Percentiles rank a stretch among this genome's conserved stretches.
Evolutionary conservation across 2,888 invertebrate species (phyloP).

Genomic region (Cantharis nigra): DNA sequence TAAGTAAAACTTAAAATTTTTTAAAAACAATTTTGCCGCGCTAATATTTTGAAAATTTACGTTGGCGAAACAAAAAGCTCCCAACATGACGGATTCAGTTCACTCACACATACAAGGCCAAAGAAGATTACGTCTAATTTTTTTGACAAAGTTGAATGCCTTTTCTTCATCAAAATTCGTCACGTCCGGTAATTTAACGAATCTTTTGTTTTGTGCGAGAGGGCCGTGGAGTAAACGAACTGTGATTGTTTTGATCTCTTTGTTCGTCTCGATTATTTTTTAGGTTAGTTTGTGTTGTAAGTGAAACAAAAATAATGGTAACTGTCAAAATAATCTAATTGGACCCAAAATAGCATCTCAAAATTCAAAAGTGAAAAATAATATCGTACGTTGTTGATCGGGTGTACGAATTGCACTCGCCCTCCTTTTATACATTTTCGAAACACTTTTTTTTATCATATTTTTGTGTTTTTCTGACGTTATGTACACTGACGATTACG

Average conservation of each 20-base stretch:
- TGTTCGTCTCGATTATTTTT: background rate
- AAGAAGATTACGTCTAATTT: background rate
- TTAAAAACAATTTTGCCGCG: background rate
- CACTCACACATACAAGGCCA: background rate
- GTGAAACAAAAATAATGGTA: conserved; percentile 14
- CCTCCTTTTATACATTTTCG: background rate
- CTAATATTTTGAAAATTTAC: background rate
- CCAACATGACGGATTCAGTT: background rate
- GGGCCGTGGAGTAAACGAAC: background rate
- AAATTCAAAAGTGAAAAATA: conserved; percentile 39
- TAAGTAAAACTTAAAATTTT: too few species aligned
- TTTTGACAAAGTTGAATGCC: background rate
- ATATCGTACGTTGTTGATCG: background rate
- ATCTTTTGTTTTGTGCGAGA: background rate
- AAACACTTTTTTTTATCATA: background rate
- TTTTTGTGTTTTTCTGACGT: background rate
- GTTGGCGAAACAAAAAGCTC: background rate
- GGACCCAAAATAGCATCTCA: conserved; percentile 30
- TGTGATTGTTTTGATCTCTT: background rate
- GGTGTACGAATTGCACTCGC: background rate
- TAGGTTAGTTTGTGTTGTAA: conserved; percentile 8
- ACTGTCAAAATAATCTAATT: conserved; percentile 28
- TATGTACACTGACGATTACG: conserved; percentile 95
- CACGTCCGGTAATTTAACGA: background rate
- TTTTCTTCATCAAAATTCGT: background rate